Evolutionary conservation across 2,113 vertebrate species (phyloP).

Genomic region (Lonchura striata): DNA sequence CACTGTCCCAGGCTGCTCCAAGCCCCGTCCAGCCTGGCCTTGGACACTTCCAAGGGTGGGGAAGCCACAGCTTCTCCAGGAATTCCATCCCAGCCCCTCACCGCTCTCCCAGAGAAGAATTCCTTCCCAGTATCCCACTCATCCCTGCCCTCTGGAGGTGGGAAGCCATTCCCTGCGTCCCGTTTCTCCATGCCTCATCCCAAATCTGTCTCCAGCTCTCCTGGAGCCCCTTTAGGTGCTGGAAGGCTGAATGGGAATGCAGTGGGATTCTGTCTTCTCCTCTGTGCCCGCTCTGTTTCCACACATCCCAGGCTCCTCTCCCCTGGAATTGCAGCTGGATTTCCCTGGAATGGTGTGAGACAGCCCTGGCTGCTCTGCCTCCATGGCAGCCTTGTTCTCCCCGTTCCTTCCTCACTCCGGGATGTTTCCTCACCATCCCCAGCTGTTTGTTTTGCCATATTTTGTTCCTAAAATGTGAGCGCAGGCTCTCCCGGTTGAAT

Average conservation of each 20-base stretch:
- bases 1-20: not conserved
- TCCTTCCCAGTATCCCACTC: not conserved
- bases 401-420: not conserved
- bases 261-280: not conserved
- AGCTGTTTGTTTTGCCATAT: not conserved
- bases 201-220: not conserved
- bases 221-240: fast-evolving
- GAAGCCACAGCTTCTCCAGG: not conserved
- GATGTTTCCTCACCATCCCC: not conserved
- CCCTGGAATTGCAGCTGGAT: not conserved
- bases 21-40: not conserved
- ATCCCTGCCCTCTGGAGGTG: not conserved
- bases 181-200: not conserved
- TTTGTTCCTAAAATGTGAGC: not conserved
- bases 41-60: not conserved
- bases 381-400: not conserved
- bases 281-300: not conserved
- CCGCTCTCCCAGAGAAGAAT: not conserved
- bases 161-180: not conserved
- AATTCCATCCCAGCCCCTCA: not conserved
- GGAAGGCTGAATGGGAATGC: not conserved
- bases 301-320: not conserved
- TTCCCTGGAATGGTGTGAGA: not conserved
- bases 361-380: not conserved
- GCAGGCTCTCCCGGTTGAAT: not conserved